These are phyloP conservation scores for Accipiter cooperii DNA, from an alignment of 2,113 vertebrate genomes.

Conservation along the genomic window DNA sequence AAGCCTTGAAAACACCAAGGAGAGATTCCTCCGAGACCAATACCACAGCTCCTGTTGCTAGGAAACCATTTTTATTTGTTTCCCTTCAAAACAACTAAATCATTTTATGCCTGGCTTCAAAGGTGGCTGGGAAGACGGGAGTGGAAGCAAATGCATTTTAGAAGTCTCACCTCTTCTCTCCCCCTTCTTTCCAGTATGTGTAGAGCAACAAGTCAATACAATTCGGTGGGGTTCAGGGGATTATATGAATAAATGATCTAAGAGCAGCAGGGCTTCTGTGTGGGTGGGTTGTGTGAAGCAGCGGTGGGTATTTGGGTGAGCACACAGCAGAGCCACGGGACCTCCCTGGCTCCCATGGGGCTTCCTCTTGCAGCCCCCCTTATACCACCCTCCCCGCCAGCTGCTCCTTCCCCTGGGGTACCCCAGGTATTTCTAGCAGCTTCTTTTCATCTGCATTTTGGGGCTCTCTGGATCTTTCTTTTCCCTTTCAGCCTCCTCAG, in stretches of 20 bases:
- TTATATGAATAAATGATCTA: neutral
- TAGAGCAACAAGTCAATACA: accelerated
- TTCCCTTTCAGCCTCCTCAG: neutral
- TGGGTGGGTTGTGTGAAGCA: no score
- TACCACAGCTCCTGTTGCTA: constrained; percentile 1
- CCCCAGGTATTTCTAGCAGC: neutral
- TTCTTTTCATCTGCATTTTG: neutral
- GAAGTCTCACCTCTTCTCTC: neutral
- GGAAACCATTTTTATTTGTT: constrained; percentile 7
- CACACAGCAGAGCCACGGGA: accelerated
- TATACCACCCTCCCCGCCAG: accelerated
- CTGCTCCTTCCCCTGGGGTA: neutral
- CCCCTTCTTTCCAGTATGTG: neutral
- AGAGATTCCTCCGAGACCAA: neutral
- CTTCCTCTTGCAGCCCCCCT: neutral
- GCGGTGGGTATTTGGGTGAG: neutral
- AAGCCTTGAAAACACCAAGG: neutral
- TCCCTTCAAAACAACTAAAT: neutral
- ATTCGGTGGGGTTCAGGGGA: neutral
- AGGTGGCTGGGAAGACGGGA: neutral
- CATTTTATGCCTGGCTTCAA: neutral
- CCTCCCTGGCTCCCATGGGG: accelerated
- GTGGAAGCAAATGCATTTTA: neutral
- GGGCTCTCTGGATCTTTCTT: neutral
- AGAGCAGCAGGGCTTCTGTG: no score